These are phyloP conservation scores for Ailurus styani DNA, from an alignment of 2,113 vertebrate species.

Conservation along the genomic window DNA sequence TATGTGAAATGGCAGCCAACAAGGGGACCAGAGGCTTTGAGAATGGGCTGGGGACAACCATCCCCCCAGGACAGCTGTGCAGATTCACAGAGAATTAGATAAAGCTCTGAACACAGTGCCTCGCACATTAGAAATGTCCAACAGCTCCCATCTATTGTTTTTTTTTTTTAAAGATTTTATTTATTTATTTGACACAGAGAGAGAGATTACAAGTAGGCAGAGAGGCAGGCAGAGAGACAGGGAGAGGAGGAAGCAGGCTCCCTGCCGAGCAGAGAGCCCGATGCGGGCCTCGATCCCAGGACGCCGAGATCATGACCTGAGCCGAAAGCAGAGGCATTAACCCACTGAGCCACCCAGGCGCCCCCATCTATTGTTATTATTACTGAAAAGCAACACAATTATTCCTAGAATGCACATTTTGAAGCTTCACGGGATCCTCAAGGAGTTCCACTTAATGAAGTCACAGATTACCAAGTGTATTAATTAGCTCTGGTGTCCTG, in stretches of 20 bases:
- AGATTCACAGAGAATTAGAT: not conserved
- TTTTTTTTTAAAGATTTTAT: too few relatives aligned
- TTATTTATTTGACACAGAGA: too few relatives aligned
- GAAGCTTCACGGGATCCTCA: constrained; percentile 31
- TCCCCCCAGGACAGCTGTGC: not conserved
- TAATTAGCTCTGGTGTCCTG: constrained; percentile 63
- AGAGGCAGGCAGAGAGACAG: too few relatives aligned
- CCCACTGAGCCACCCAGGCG: too few relatives aligned
- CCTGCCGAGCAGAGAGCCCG: too few relatives aligned
- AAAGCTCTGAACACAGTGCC: not conserved
- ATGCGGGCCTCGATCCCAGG: too few relatives aligned
- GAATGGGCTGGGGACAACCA: not conserved
- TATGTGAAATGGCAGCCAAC: not conserved
- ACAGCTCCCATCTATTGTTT: not conserved
- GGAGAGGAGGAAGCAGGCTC: too few relatives aligned
- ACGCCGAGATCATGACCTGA: too few relatives aligned
- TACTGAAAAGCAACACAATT: constrained; percentile 31
- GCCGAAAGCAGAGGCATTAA: too few relatives aligned
- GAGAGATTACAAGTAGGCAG: too few relatives aligned
- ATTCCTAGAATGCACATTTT: constrained; percentile 24
- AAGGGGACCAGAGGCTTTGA: not conserved
- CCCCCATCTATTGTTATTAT: not conserved
- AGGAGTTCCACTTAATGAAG: constrained; percentile 61
- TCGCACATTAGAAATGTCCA: not conserved
- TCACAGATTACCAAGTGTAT: constrained; percentile 60